These are phyloP conservation scores for Phenganax stokvisi DNA, from an alignment of 92 coral and sea anemone genomes.

Conservation along the genomic window DNA sequence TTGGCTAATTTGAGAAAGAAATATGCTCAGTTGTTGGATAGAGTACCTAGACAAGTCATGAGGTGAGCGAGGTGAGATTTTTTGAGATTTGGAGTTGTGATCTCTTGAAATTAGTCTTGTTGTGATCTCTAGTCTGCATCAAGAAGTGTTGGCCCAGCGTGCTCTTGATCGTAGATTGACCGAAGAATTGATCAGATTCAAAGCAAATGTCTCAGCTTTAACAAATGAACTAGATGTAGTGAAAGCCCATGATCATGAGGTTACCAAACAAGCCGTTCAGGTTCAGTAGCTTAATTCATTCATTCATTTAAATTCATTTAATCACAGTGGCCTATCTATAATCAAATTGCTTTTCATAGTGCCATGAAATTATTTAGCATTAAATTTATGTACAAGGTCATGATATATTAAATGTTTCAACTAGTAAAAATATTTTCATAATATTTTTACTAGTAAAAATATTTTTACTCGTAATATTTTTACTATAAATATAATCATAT, in stretches of 20 bases:
- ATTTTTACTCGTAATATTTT: no score
- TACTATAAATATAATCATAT: no score
- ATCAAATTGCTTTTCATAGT: no score
- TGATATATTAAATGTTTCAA: no score
- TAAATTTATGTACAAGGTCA: no score
- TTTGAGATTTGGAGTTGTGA: not conserved
- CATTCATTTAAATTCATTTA: not conserved
- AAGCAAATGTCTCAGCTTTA: constrained; percentile 76
- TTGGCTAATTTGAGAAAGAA: constrained; percentile 79
- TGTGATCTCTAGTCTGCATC: constrained; percentile 66
- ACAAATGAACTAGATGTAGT: constrained; percentile 88
- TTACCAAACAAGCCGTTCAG: constrained; percentile 81
- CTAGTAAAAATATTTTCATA: no score
- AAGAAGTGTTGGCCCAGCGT: constrained; percentile 94
- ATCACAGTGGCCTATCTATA: not conserved
- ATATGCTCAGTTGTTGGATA: constrained; percentile 78
- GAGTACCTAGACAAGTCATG: constrained; percentile 91
- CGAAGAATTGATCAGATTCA: constrained; percentile 90
- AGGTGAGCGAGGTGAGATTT: constrained; percentile 47
- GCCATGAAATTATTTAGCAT: no score
- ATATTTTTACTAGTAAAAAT: no score
- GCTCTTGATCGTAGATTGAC: constrained; percentile 94
- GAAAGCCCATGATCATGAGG: constrained; percentile 90
- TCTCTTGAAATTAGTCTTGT: not conserved
- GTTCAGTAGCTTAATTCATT: not conserved